Conservation (phyloP, 2,797 vertebrate genomes). For the Botia kubotai region DNA sequence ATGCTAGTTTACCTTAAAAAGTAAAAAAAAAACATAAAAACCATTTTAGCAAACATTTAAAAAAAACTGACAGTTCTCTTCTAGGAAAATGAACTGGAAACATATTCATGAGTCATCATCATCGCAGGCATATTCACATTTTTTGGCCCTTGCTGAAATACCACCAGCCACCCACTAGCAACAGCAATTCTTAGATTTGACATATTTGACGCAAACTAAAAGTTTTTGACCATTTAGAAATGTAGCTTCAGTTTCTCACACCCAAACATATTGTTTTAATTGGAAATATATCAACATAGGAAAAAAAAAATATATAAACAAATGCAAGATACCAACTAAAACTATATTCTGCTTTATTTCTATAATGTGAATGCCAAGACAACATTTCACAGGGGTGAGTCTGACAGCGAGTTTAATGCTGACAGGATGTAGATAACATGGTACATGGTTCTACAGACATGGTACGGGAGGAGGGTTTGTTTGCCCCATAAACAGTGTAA, state of each 20-base stretch:
- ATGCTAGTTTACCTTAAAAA: no score
- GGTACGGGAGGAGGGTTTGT: not conserved
- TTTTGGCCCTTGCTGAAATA: no score
- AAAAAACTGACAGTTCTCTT: no score
- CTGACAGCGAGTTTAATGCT: constrained; percentile 25
- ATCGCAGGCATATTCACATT: no score
- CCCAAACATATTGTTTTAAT: not conserved
- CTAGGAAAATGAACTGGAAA: not conserved
- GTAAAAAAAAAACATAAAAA: not conserved
- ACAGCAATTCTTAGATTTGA: not conserved
- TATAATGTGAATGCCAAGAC: constrained; percentile 16
- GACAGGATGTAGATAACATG: constrained; percentile 40
- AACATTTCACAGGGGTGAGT: constrained; percentile 19
- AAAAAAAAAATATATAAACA: not conserved
- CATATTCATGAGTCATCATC: no score
- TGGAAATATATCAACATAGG: not conserved
- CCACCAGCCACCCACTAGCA: not conserved
- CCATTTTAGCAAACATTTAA: no score
- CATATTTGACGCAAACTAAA: not conserved
- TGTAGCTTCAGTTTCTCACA: not conserved
- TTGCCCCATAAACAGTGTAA: constrained; percentile 4
- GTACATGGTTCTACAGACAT: not conserved
- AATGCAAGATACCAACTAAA: not conserved
- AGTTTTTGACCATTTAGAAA: not conserved
- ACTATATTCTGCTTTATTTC: not conserved